Conservation (phyloP, 2,888 invertebrate genomes). For the Megaustenia siamemsis region DNA sequence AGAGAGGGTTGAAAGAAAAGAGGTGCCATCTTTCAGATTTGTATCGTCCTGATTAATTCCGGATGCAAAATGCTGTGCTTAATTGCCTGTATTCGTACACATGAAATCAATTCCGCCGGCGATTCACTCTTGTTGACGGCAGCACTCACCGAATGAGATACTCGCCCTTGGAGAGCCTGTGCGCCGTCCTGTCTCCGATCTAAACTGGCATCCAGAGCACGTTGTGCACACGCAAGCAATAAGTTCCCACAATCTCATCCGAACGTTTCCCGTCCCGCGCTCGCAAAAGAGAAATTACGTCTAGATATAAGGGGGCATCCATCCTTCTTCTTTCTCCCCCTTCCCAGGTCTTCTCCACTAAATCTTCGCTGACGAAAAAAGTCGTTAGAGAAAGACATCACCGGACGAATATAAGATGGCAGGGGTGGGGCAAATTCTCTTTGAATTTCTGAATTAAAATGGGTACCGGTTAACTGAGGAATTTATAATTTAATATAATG, state of each 20-base stretch:
- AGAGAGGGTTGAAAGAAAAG: constrained; percentile 14
- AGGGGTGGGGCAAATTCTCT: background rate
- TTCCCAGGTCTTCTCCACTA: background rate
- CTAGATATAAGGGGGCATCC: background rate
- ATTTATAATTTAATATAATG: too few relatives aligned
- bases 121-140: constrained; percentile 47
- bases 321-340: background rate
- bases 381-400: background rate
- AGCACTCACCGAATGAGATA: constrained; percentile 37
- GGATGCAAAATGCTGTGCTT: constrained; percentile 60
- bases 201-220: constrained; percentile 21
- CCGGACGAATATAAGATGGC: background rate
- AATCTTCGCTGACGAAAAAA: background rate
- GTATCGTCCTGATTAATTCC: constrained; percentile 58
- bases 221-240: constrained; percentile 48
- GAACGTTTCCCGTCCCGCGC: constrained; percentile 22
- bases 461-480: background rate
- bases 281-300: constrained; percentile 45
- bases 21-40: constrained; percentile 40
- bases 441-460: background rate
- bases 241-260: constrained; percentile 43
- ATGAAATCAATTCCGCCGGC: constrained; percentile 58
- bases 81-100: constrained; percentile 60
- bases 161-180: constrained; percentile 28
- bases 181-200: constrained; percentile 31